phyloP scores from a whole-genome alignment of 2,888 invertebrate genomes.

The Pinctada fucata region DNA sequence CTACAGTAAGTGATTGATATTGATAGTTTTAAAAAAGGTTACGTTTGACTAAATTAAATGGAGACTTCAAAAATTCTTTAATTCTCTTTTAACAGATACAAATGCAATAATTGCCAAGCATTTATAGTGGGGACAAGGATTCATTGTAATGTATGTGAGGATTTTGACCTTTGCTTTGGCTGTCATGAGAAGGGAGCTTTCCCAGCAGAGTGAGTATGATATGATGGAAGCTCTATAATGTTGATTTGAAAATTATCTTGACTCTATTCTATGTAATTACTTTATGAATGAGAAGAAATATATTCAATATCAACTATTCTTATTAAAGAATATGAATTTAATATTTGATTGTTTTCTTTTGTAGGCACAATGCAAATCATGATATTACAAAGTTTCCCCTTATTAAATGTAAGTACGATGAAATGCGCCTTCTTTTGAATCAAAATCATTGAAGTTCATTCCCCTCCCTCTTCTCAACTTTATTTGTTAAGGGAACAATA shows the following conservation, averaged over 20 bases:
- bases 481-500: no score
- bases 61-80: no score
- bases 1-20: no score
- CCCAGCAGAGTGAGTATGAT: conserved; percentile 65
- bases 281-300: no score
- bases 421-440: background rate
- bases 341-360: conserved; percentile 36
- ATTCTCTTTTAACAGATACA: conserved; percentile 61
- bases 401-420: conserved; percentile 69
- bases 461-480: no score
- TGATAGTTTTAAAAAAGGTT: no score
- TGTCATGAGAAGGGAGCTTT: conserved; percentile 69
- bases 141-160: conserved; percentile 74
- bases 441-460: no score
- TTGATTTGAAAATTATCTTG: no score
- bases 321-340: background rate
- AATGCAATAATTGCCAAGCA: conserved; percentile 75
- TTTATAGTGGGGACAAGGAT: conserved; percentile 75
- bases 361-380: conserved; percentile 68
- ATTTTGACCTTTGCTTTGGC: conserved; percentile 75
- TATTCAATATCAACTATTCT: background rate
- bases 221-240: no score
- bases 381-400: conserved; percentile 68
- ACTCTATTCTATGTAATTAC: no score
- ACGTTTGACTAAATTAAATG: no score